These are phyloP conservation scores for Eolophus roseicapilla DNA, from an alignment of 2,113 vertebrate species.

Conservation along the genomic window DNA sequence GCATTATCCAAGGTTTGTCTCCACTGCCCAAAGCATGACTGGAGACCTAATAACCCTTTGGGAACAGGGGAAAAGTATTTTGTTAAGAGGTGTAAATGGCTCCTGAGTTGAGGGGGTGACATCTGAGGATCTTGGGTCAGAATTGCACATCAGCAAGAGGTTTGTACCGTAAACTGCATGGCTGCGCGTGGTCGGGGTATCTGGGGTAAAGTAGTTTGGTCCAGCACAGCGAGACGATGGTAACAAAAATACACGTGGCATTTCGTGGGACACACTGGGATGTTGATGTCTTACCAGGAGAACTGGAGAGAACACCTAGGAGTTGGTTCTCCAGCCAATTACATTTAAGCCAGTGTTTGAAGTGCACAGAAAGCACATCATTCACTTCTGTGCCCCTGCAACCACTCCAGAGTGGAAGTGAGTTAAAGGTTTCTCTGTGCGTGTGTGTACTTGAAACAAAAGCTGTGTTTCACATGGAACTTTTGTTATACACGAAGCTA, in stretches of 20 bases:
- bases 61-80: neutral
- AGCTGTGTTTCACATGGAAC: neutral
- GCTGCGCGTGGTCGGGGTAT: fast-evolving
- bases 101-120: neutral
- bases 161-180: neutral
- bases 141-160: neutral
- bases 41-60: neutral
- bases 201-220: neutral
- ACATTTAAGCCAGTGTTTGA: neutral
- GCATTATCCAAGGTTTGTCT: fast-evolving
- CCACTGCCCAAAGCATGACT: neutral
- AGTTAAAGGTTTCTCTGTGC: neutral
- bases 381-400: neutral
- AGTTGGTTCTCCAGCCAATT: neutral
- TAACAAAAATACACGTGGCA: fast-evolving
- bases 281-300: neutral
- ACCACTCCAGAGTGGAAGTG: neutral
- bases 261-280: neutral
- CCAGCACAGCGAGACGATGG: neutral
- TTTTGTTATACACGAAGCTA: fast-evolving
- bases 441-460: neutral
- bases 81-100: neutral
- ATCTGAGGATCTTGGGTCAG: neutral
- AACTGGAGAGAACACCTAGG: neutral
- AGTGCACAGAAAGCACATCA: fast-evolving